Evolutionary conservation across 2,113 vertebrate species (phyloP), one percentile per base, ranked within the genome.

Genomic region (Anguilla rostrata): DNA sequence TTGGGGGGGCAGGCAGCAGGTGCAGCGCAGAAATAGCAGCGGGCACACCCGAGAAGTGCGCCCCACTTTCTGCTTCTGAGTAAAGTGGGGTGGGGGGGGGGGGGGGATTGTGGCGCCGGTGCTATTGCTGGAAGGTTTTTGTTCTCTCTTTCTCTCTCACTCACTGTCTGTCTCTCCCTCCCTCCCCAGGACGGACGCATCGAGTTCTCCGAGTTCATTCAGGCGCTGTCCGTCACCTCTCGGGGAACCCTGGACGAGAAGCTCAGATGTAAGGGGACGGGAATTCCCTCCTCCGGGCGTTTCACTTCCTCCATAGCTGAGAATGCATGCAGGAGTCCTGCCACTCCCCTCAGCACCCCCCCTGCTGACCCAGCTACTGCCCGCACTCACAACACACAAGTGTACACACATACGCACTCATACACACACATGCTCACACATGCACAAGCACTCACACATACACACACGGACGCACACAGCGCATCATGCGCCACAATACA

Each of bases 121-220:
- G 71, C 71, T 75, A 9, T n/a, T 12, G 71, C n/a, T 75, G 71
- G 71, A n/a, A 75, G 71, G n/a, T 26, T 71, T 40, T 71, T 20
- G 85, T 83, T 87, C 46, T 80, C 41, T 53, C 49, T 7, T 14
- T 53, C 87, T 85, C 22, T 82, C 66, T 84, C 56, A 34, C 34
- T 34, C 34, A 34, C 34, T 34, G 34, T 89, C 83, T 26, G 56
- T 82, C 82, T 87, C 5, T 86, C 39, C 34, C 39, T 56, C 83
- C 83, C 20, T 20, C 8, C 57, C 78, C 90, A 99, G 98, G 98
- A 99, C 0, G 98, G 98, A 85, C 96, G 98, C 88, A 99, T 99
- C 2, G 98, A 99, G 93, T 99, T 99, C 90, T 97, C 98, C 0
- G 98, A 99, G 93, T 99, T 99, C 93, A 99, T 99, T 94, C 98